Evolutionary conservation across 2,797 vertebrate genomes (phyloP).

Genomic region (Scomberomorus guttatus): DNA sequence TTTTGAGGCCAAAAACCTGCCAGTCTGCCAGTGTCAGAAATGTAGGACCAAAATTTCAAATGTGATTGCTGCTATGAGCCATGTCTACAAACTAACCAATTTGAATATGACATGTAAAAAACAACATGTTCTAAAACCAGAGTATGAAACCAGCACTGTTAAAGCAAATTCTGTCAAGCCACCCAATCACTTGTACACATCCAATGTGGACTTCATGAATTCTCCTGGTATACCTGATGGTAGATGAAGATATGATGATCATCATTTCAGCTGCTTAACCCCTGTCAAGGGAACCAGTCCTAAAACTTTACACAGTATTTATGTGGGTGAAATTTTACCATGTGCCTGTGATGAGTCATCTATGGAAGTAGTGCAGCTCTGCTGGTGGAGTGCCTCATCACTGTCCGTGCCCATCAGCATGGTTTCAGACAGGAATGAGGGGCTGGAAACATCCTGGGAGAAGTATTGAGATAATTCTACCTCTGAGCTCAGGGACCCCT

Average conservation of each 20-base stretch:
- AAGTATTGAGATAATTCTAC: conserved; percentile 93
- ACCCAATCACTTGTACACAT: too few species aligned
- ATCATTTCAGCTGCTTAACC: not conserved
- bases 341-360: conserved; percentile 78
- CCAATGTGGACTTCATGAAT: too few species aligned
- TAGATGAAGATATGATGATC: too few species aligned
- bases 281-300: not conserved
- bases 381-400: conserved; percentile 85
- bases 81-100: not conserved
- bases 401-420: conserved; percentile 80
- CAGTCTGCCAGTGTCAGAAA: not conserved
- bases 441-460: conserved; percentile 80
- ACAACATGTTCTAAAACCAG: too few species aligned
- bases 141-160: too few species aligned
- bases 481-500: conserved; percentile 92
- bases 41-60: not conserved
- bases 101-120: too few species aligned
- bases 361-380: conserved; percentile 82
- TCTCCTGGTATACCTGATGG: too few species aligned
- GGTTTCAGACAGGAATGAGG: conserved; percentile 84
- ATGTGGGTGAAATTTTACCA: conserved; percentile 51
- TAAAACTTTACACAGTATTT: not conserved
- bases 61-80: not conserved
- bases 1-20: too few species aligned
- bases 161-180: too few species aligned